Evolutionary conservation across 2,797 vertebrate species (phyloP), one percentile per base, ranked within the genome.

Genomic region (Hyperoplus immaculatus): DNA sequence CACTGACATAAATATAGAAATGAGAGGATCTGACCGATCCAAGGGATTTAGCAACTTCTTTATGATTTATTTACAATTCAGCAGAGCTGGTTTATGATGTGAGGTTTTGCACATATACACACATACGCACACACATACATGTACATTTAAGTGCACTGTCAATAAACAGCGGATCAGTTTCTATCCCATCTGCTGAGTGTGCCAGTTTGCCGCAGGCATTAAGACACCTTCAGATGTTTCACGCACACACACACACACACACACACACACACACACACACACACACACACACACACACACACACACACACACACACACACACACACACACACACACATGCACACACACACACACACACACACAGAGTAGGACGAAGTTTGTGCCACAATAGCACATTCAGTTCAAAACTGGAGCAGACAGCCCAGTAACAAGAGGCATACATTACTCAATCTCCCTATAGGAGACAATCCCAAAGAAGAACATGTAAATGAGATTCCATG

Each of bases 161-260:
- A 97, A 96, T 90, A 97, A 95, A 95, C 93, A 92, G 91, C 94
- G 90, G 93, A 96, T 96, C 93, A 92, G 80, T 94, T 84, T 89
- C 75, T 79, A 50, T 94, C 86, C 92, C 95, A 94, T 91, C 88
- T 84, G 83, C 89, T 93, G 92, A 95, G 92, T 91, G 93, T 86
- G 88, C 60, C 76, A 92, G 87, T 90, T 91, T 94, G 92, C 95
- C 93, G 91, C 90, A 21, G 95, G 95, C 93, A 88, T 94, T 92
- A 93, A 94, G 91, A 93, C 93, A 89, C 64, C 88, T 78, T 93
- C 94, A 95, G 72, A 89, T 80, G 77, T 69, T 60, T 43, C 72
- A 63, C 69, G 57, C 57, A 58, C 64, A 57, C 69, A 69, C 51
- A 29, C 46, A 63, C 50, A 72, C 50, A 71, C 76, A 78, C 76